A percentile compares a stretch with the other conserved stretches of the same genome.
phyloP scores from a whole-genome alignment of 2,888 invertebrate species.

The Protophormia terraenovae region DNA sequence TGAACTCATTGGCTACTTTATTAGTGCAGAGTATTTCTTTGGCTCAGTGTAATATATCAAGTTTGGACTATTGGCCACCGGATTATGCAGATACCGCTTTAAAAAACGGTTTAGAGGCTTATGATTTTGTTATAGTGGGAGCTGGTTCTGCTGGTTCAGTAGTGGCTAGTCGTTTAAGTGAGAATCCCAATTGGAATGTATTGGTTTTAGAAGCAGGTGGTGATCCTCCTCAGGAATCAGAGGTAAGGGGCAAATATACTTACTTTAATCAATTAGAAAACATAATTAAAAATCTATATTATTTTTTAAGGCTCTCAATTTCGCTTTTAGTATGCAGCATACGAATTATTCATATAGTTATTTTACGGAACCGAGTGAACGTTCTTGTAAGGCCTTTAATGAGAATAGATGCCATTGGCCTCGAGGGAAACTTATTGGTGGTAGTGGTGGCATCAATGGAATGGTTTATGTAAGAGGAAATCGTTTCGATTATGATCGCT shows the following conservation, averaged over 20 bases:
- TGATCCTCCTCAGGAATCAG: slow-evolving; percentile 81
- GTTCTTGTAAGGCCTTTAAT: slow-evolving; percentile 69
- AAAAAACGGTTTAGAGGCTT: slow-evolving; percentile 76
- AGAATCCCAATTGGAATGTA: slow-evolving; percentile 80
- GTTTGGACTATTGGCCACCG: slow-evolving; percentile 83
- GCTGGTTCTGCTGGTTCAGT: slow-evolving; percentile 82
- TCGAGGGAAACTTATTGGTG: slow-evolving; percentile 85
- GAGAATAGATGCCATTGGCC: slow-evolving; percentile 82
- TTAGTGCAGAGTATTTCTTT: slow-evolving; percentile 84
- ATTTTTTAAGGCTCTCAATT: slow-evolving; percentile 35
- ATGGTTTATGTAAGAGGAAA: slow-evolving; percentile 86
- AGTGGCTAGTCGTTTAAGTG: slow-evolving; percentile 82
- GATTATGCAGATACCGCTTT: slow-evolving; percentile 79
- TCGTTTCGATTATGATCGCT: slow-evolving; percentile 84
- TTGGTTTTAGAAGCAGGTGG: slow-evolving; percentile 83
- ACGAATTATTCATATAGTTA: slow-evolving; percentile 70
- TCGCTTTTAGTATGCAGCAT: slow-evolving; percentile 69
- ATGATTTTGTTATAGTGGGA: slow-evolving; percentile 81
- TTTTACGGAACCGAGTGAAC: slow-evolving; percentile 69
- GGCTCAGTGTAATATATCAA: slow-evolving; percentile 84
- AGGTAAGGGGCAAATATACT: slow-evolving; percentile 76
- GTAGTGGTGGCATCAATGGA: slow-evolving; percentile 84
- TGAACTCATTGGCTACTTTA: slow-evolving; percentile 81
- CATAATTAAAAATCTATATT: neutral
- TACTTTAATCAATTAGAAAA: neutral